Base-by-base conservation (phyloP, 92 coral and sea anemone species). In the Zoanthus solanderi region DNA sequence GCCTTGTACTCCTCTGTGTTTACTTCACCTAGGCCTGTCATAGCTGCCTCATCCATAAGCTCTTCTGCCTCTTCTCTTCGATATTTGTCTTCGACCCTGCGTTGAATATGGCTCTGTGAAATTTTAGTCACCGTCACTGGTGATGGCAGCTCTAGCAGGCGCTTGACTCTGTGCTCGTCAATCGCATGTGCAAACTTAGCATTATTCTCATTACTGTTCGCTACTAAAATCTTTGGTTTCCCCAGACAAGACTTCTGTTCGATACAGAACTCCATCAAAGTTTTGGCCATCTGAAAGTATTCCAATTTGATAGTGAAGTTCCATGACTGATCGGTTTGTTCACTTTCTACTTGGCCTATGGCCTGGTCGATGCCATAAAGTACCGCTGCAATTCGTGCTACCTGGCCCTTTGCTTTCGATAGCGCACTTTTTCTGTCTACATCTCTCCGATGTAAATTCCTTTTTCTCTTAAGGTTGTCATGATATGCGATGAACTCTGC, bases 361-460 rank as follows among this genome's bases (percentile, higher is more conserved):
- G 85, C 90, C 76, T 87, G 77, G 45, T 68, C 52, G 23, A 87
- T 63, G 42, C 63, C 78, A 71, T 42, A 87, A 67, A 48, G 30
- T 53, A 78, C 86, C 53, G 57, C 90, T 18, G 86, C 90, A 42
- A 78, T 84, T 28, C 79, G 48, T 66, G 61, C 68, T 44, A 78
- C 90, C 29, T 78, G 85, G 60, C 86, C 85, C 73, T 87, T 87
- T 11, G 78, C 90, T 87, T 87, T 87, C 15, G 90, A 87, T 34
- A 87, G 68, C 16, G 37, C 60, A 65, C 90, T 87, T 87, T 87
- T 87, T 75, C 90, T 57, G 76, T 87, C 79, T 87, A 56, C 79
- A 42, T 87, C 90, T 10, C 77, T 75, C 48, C 57, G 72, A 48
- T 78, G 89, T 50, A 71, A 61, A 61, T 61, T 61, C 31, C 68